Evolutionary conservation across 1,140 invertebrate genomes (phyloP).

Genomic region (Drosophila bocki): DNA sequence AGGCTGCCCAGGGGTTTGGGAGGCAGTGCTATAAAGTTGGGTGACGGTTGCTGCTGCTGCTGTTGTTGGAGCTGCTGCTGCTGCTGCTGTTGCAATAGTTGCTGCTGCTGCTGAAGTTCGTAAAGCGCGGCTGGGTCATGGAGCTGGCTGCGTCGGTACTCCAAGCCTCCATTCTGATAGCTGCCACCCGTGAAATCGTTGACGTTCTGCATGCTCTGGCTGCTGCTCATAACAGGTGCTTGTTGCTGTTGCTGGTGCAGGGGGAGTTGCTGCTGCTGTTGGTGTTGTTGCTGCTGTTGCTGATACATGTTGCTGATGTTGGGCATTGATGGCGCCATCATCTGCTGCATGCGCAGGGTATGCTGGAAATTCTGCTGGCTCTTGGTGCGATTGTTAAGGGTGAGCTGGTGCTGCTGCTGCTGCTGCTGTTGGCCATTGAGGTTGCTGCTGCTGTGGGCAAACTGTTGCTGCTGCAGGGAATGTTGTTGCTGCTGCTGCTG

Average conservation of each 20-base stretch:
- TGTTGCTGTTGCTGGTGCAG: constrained; percentile 50
- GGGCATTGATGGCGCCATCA: constrained; percentile 85
- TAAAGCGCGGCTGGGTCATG: constrained; percentile 70
- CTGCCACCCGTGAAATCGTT: constrained; percentile 54
- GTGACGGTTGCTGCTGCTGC: constrained; percentile 69
- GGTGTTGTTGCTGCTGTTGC: constrained; percentile 68
- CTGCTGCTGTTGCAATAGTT: constrained; percentile 69
- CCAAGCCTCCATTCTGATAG: constrained; percentile 70
- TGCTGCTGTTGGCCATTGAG: constrained; percentile 61
- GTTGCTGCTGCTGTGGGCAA: constrained; percentile 70
- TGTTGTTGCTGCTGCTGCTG: constrained; percentile 75
- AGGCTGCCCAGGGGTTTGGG: constrained; percentile 72
- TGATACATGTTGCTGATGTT: constrained; percentile 84
- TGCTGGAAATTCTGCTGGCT: constrained; percentile 79
- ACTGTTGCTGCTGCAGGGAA: constrained; percentile 65
- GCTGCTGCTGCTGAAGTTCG: constrained; percentile 68
- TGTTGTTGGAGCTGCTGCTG: constrained; percentile 53
- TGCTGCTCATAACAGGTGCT: constrained; percentile 60
- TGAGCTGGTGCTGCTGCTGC: constrained; percentile 59
- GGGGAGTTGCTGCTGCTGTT: constrained; percentile 16
- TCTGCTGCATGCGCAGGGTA: constrained; percentile 81
- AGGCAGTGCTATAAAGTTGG: constrained; percentile 76
- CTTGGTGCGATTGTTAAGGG: constrained; percentile 76
- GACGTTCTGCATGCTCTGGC: constrained; percentile 86
- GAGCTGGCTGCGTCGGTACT: constrained; percentile 72